Evolutionary conservation across 2,797 vertebrate genomes (phyloP).

Genomic region (Gobionotothen gibberifrons): DNA sequence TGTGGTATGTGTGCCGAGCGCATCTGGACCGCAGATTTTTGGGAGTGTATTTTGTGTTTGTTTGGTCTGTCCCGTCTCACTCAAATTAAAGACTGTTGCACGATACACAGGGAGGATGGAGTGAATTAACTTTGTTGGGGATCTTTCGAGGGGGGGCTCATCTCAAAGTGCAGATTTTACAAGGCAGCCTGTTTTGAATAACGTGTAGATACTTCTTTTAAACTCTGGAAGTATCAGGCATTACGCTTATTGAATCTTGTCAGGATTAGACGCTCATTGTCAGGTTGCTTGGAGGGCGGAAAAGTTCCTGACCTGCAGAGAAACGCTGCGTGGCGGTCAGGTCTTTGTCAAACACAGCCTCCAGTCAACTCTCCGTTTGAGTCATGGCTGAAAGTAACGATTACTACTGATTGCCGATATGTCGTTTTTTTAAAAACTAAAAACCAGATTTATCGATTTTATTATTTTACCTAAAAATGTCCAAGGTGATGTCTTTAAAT

Average conservation of each 20-base stretch:
- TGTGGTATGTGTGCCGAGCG: conserved; percentile 70
- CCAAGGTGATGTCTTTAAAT: no score
- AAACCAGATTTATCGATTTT: no score
- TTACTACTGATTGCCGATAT: no score
- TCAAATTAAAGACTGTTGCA: conserved; percentile 71
- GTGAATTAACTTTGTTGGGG: conserved; percentile 64
- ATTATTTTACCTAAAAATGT: no score
- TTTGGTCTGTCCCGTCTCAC: conserved; percentile 72
- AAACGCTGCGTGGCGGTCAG: background rate
- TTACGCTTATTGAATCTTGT: conserved; percentile 7
- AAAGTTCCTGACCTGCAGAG: background rate
- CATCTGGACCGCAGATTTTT: conserved; percentile 82
- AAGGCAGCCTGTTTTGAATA: conserved; percentile 42
- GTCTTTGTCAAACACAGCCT: background rate
- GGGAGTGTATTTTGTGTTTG: conserved; percentile 66
- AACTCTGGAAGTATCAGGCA: conserved; percentile 5
- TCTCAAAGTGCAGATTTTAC: conserved; percentile 53
- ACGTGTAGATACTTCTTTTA: conserved; percentile 13
- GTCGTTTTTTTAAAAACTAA: no score
- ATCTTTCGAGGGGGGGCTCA: conserved; percentile 35
- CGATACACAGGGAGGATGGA: conserved; percentile 68
- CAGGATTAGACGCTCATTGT: conserved; percentile 7
- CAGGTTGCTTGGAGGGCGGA: conserved; percentile 6
- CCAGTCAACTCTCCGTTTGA: background rate
- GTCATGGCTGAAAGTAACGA: background rate